Evolutionary conservation across 2,888 invertebrate species (phyloP).

Genomic region (Leptopilina drosophilae): DNA sequence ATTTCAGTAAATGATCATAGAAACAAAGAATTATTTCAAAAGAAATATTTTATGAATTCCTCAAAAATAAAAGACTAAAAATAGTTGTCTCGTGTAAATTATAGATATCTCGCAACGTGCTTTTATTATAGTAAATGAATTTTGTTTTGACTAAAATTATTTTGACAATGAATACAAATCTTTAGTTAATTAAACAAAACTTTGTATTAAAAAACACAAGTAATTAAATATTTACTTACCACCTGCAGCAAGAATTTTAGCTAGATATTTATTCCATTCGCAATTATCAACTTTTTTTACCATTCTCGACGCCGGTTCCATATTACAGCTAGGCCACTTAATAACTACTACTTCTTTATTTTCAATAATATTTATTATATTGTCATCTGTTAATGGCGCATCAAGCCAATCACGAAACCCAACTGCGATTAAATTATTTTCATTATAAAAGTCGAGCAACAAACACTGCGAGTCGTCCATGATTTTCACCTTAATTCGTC

Average conservation of each 20-base stretch:
- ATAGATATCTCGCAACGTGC: conserved; percentile 3
- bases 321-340: not conserved
- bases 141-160: not conserved
- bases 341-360: not conserved
- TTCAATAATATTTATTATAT: not conserved
- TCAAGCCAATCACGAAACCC: not conserved
- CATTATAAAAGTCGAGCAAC: not conserved
- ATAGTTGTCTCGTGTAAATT: not conserved
- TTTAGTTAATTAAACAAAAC: not conserved
- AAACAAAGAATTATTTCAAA: conserved; percentile 4
- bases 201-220: not conserved
- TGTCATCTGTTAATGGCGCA: not conserved
- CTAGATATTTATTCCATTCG: not conserved
- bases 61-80: not conserved
- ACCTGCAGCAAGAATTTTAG: conserved; percentile 5
- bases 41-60: not conserved
- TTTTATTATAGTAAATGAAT: not conserved
- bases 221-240: not conserved
- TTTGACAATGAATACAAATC: not conserved
- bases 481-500: not conserved
- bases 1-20: not conserved
- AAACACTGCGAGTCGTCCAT: not conserved
- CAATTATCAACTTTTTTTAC: not conserved
- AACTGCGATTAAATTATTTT: not conserved
- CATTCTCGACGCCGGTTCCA: not conserved